Evolutionary conservation across 1,140 invertebrate species (phyloP).

Genomic region (Tetragnatha versicolor): DNA sequence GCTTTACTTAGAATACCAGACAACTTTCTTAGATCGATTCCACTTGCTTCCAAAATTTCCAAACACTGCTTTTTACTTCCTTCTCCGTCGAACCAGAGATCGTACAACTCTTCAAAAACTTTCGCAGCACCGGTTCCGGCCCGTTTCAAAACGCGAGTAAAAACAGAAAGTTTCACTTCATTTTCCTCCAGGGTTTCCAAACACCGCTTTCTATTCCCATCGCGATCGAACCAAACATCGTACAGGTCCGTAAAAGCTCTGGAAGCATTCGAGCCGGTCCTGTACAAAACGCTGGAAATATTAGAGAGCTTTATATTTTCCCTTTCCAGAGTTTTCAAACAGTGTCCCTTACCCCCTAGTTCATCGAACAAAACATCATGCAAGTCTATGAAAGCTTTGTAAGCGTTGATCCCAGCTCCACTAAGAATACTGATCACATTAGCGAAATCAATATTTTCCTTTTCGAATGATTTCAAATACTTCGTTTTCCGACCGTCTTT

Average conservation of each 20-base stretch:
- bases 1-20: slow-evolving; percentile 16
- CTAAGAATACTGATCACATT: not conserved
- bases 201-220: not conserved
- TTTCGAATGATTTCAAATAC: not conserved
- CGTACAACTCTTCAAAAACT: not conserved
- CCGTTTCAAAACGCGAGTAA: not conserved
- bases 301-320: slow-evolving; percentile 1
- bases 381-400: not conserved
- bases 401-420: slow-evolving; percentile 2
- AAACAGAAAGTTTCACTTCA: not conserved
- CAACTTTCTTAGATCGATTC: not conserved
- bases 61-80: slow-evolving; percentile 27
- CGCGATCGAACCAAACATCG: too few relatives aligned
- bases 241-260: not conserved
- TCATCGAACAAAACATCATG: slow-evolving; percentile 3
- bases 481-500: not conserved
- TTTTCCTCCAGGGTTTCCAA: not conserved
- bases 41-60: slow-evolving; percentile 5
- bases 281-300: not conserved
- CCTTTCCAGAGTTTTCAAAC: not conserved
- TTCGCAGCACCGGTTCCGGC: not conserved
- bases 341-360: not conserved
- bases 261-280: not conserved
- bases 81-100: slow-evolving; percentile 17
- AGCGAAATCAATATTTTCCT: not conserved